Conservation (phyloP, 2,797 vertebrate species). For the Pyrocephalus nanus region DNA sequence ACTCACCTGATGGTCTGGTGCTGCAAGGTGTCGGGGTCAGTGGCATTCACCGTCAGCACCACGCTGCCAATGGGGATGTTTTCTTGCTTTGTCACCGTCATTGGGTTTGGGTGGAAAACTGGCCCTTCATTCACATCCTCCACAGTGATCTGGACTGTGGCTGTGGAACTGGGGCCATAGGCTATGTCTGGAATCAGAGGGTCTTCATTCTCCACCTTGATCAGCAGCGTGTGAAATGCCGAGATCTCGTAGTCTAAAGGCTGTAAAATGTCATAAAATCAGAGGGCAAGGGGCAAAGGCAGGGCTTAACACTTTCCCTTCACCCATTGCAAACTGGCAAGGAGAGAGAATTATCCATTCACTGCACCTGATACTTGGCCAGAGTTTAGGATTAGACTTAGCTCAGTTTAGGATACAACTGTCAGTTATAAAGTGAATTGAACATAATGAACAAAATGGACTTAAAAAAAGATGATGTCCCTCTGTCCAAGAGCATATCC, state of each 20-base stretch:
- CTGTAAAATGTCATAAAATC: constrained; percentile 67
- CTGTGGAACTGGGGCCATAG: constrained; percentile 91
- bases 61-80: constrained; percentile 88
- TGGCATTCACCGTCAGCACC: constrained; percentile 89
- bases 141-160: constrained; percentile 89
- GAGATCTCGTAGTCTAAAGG: constrained; percentile 91
- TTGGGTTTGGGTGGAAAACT: constrained; percentile 91
- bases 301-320: neutral
- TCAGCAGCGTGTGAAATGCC: constrained; percentile 86
- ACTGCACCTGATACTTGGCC: no score
- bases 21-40: constrained; percentile 91
- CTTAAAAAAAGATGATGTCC: neutral
- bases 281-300: neutral
- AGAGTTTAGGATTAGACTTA: neutral
- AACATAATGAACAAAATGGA: neutral
- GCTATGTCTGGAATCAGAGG: constrained; percentile 85
- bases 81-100: constrained; percentile 86
- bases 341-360: neutral
- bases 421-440: neutral
- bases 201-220: constrained; percentile 96
- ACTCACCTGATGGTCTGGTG: constrained; percentile 91
- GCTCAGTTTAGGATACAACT: no score
- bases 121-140: constrained; percentile 94
- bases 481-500: neutral
- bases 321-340: neutral